Percentiles rank a stretch among this genome's conserved stretches.
Conservation (phyloP, 2,113 vertebrate species). For the Indicator maculatus region DNA sequence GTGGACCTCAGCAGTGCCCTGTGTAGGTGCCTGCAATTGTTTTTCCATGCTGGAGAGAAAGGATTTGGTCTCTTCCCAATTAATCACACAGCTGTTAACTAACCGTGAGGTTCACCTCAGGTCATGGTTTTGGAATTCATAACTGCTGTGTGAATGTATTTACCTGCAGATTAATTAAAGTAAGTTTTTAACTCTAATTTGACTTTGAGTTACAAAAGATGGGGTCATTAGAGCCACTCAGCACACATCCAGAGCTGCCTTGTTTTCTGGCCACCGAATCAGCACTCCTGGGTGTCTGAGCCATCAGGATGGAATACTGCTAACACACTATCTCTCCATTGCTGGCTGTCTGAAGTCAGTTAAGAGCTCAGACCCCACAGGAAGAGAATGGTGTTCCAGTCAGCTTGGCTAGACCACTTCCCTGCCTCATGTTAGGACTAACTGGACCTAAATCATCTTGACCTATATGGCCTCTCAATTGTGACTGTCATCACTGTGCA, state of each 20-base stretch:
- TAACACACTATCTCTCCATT: no score
- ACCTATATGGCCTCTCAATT: neutral
- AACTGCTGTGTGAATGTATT: neutral
- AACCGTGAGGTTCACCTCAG: neutral
- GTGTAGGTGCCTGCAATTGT: neutral
- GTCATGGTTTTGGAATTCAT: neutral
- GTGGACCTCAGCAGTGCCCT: neutral
- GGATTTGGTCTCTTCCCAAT: neutral
- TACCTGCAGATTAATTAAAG: neutral
- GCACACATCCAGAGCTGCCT: neutral
- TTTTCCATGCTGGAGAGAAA: neutral
- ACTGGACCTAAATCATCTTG: neutral
- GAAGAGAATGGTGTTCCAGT: neutral
- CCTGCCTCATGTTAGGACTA: neutral
- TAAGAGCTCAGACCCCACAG: neutral
- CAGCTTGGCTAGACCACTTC: neutral
- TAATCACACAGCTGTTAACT: neutral
- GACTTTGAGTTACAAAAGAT: neutral
- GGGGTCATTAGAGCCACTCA: neutral
- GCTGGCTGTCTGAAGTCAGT: neutral
- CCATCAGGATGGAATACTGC: fast-evolving
- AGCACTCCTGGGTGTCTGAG: neutral
- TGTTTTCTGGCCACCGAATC: neutral
- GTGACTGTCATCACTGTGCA: neutral
- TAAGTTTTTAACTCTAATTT: neutral